Percentiles rank a stretch among this genome's conserved stretches.
Conservation (phyloP, 2,113 vertebrate species). For the Pardalotus punctatus region DNA sequence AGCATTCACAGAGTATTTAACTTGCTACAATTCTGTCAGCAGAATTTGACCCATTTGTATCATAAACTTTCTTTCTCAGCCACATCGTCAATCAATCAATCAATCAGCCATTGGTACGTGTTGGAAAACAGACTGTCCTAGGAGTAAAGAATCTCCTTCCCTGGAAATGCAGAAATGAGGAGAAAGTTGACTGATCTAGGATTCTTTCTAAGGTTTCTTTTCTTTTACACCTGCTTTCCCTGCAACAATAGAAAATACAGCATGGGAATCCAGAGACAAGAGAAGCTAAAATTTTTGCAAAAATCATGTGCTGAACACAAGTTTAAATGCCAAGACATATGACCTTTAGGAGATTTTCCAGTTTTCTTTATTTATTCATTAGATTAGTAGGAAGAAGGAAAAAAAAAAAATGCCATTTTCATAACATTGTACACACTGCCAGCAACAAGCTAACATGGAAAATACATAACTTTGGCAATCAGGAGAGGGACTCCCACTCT, state of each 20-base stretch:
- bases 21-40: background rate
- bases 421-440: background rate
- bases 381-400: background rate
- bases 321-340: background rate
- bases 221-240: background rate
- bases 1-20: background rate
- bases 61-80: background rate
- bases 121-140: background rate
- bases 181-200: background rate
- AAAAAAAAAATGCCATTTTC: background rate
- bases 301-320: background rate
- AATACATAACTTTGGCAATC: background rate
- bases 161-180: background rate
- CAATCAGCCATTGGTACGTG: background rate
- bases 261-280: background rate
- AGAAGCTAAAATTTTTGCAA: background rate
- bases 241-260: background rate
- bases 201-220: background rate
- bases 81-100: background rate
- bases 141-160: background rate
- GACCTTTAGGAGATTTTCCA: background rate
- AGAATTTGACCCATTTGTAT: background rate
- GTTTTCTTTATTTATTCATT: background rate
- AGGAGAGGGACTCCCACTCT: background rate
- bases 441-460: background rate